phyloP scores from a whole-genome alignment of 2,797 vertebrate species.

The Acridotheres tristis region DNA sequence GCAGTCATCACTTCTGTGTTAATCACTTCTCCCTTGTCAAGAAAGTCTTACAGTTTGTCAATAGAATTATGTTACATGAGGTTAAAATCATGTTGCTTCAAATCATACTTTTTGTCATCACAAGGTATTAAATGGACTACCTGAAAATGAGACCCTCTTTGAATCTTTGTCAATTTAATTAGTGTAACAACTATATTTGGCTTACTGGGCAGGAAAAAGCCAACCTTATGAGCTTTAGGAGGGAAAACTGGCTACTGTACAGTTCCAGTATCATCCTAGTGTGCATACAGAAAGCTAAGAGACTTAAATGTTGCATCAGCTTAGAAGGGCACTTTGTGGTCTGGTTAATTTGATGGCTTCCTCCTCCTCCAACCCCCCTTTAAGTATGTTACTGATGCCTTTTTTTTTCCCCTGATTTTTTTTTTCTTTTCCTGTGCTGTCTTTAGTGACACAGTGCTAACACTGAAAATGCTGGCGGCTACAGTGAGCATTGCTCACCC shows the following conservation, averaged over 20 bases:
- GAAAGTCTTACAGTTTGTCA: conserved; percentile 37
- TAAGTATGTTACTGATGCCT: conserved; percentile 61
- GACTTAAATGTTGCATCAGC: background rate
- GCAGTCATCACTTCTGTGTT: background rate
- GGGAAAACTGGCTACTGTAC: background rate
- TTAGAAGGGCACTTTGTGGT: background rate
- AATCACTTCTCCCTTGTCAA: conserved; percentile 20
- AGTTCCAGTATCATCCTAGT: background rate
- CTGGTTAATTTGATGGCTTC: conserved; percentile 52
- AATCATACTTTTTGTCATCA: conserved; percentile 42
- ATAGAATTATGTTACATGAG: conserved; percentile 36
- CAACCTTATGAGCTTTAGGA: background rate
- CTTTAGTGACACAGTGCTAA: conserved; percentile 83
- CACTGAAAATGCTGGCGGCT: conserved; percentile 78
- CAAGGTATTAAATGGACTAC: conserved; percentile 38
- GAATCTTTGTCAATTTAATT: conserved; percentile 39
- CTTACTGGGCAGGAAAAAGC: background rate
- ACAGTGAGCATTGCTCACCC: conserved; percentile 93
- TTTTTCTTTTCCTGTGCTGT: conserved; percentile 69
- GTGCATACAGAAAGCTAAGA: background rate
- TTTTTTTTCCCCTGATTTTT: background rate
- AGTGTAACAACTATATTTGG: background rate
- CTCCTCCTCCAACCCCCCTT: conserved; percentile 25
- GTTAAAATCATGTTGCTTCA: conserved; percentile 42
- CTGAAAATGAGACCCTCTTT: conserved; percentile 1